Base-by-base conservation (phyloP, 2,113 vertebrate species). In the Tachycineta bicolor region DNA sequence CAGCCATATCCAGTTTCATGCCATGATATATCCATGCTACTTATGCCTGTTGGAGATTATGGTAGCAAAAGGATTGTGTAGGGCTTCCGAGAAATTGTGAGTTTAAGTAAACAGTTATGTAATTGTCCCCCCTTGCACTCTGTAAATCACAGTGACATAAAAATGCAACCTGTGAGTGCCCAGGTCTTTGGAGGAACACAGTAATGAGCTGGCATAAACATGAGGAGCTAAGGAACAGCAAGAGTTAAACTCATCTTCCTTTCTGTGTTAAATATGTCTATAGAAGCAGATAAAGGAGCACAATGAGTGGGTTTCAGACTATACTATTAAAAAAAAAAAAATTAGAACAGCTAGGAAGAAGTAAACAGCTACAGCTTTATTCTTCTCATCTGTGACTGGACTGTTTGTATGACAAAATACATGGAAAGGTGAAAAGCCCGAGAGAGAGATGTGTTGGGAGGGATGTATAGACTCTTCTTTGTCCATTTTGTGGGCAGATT, bases 61-160 rank as follows among this genome's bases (percentile, higher is more conserved):
- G 94, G 96, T 97, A 98, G 97, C 97, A 98, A 97, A 97, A 97
- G 97, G 97, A 97, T 87, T 92, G 79, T 98, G 94, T 90, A 87
- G 93, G 97, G 94, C 96, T 98, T 97, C 90, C 3, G 2, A 96
- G 88, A 96, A 97, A 75, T 50, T 80, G 62, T 37, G 63, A 94
- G 85, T 97, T 97, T 95, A 97, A 96, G 82, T 92, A 97, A 97
- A 96, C 94, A 96, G 86, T 98, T 98, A 97, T 95, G 95, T 97
- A 97, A 97, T 94, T 98, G 90, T 97, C 89, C 90, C 64, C 64
- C 8, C 93, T 88, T 70, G 39, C 76, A 97, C 70, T 52, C 95
- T 92, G 83, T 96, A 97, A 97, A 98, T 97, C 96, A 97, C 25
- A 63, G 55, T 65, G 88, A 83, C 89, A 73, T 65, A 93, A 95